Base-by-base conservation (phyloP, 2,797 vertebrate species). In the Leucoraja ocellata region DNA sequence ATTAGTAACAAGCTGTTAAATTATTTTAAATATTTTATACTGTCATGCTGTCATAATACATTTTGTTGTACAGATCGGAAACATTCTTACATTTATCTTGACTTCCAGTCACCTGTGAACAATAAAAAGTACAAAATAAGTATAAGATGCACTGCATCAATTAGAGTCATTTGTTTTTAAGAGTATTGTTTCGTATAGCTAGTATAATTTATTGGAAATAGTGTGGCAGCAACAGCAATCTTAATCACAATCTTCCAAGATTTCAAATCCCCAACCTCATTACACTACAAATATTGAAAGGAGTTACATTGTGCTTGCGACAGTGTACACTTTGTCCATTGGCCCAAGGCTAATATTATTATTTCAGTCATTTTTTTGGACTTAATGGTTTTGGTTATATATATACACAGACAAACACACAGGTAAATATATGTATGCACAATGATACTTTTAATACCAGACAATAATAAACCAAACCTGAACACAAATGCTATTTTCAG, bases 71-170 rank as follows among this genome's bases (percentile, higher is more conserved):
- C 93, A 94, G 94, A 93, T 63, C 4, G 94, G 93, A 95, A 94
- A 86, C 95, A 96, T 94, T 96, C 99, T 99, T 99, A 99, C 99
- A 98, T 99, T 98, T 99, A 95, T 98, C 98, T 94, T 97, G 97
- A 76, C 96, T 97, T 96, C 96, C 95, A 96, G 96, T 96, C 95
- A 96, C 97, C 99, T 99, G 97, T 93, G 97, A 98, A 94, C 96
- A 94, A 95, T 95, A 94, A 95, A 11, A 94, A 28, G 94, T 78
- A 54, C 61, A 78, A 93, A 81, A 93, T 81, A 28, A 78, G 28
- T 81, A 63, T 18, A 76, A 46, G 23, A 32, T 54, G 16, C 25
- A 61, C 54, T 32, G 7, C 23, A 93, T 79, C 23, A 65, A 16
- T 65, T 65, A 58, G 16, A 93, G 77, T 16, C 25, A 23, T 65